Evolutionary conservation across 2,888 invertebrate species (phyloP), one percentile per base, ranked within the genome.

Genomic region (Parnassius mnemosyne): DNA sequence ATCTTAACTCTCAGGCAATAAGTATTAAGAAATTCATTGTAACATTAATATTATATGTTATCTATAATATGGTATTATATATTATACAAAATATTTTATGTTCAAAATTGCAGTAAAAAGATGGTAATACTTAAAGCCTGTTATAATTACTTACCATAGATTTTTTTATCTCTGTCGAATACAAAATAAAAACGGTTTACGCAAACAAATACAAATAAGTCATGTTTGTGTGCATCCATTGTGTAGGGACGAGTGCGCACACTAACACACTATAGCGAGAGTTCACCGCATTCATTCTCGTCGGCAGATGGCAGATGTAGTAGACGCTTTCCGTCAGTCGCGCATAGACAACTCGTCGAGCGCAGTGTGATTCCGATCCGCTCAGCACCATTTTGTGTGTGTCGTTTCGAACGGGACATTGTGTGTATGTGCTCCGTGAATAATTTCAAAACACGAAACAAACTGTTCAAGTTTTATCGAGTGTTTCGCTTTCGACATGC

Each of bases 261-360:
- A 85, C 84, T 71, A 66, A 66, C 74, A 72, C 74, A 69, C 65
- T 67, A 65, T 72, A 74, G 71, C 82, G 81, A 85, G 81, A 85
- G 85, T 87, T 87, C 83, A 85, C 85, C 84, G 86, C 87, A 87
- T 89, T 90, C 89, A 87, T 88, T 90, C 88, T 84, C 84, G 89
- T 88, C 91, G 89, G 90, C 89, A 90, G 90, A 92, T 92, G 91
- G 91, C 91, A 89, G 90, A 90, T 89, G 87, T 87, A 87, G 89
- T 85, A 83, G 85, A 85, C 88, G 90, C 87, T 83, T 83, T 84
- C 84, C 83, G 87, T 89, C 89, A 88, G 89, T 89, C 89, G 89
- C 83, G 89, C 88, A 89, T 89, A 89, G 89, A 89, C 90, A 90
- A 89, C 87, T 49, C 49, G 77, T 73, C 80, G 86, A 86, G 87